These are phyloP conservation scores for Myotis pilosus DNA, from an alignment of 2,797 vertebrate genomes.

Conservation along the genomic window DNA sequence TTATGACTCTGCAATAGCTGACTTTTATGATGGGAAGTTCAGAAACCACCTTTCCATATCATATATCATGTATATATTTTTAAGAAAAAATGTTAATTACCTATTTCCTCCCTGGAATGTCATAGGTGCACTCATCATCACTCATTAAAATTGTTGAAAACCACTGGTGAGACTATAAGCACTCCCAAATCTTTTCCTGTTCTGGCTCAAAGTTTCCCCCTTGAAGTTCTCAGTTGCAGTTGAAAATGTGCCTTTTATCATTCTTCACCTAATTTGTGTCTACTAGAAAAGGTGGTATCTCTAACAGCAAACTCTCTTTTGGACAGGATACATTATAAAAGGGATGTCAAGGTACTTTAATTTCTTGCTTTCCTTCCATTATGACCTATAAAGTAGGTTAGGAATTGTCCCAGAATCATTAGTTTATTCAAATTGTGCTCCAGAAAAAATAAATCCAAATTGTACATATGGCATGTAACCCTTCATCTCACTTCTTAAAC, in stretches of 20 bases:
- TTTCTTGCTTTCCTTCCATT: not conserved
- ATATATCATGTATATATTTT: constrained; percentile 16
- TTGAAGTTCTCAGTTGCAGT: constrained; percentile 17
- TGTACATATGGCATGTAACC: not conserved
- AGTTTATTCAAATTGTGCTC: not conserved
- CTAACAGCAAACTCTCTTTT: not conserved
- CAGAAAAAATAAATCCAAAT: constrained; percentile 7
- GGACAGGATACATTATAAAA: not conserved
- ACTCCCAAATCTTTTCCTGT: constrained; percentile 6
- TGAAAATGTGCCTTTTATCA: not conserved
- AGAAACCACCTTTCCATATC: constrained; percentile 34
- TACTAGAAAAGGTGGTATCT: not conserved
- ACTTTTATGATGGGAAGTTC: constrained; percentile 46
- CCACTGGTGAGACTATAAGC: not conserved
- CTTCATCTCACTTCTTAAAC: not conserved
- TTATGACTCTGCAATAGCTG: not conserved
- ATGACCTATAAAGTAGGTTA: not conserved
- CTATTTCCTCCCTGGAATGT: not conserved
- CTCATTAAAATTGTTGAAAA: constrained; percentile 6
- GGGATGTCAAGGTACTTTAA: not conserved
- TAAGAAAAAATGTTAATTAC: not conserved
- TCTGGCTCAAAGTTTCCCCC: not conserved
- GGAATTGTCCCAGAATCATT: not conserved
- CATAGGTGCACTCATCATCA: not conserved
- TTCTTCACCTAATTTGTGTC: not conserved